These are phyloP conservation scores for Pristis pectinata DNA, from an alignment of 2,797 vertebrate genomes.

Conservation along the genomic window DNA sequence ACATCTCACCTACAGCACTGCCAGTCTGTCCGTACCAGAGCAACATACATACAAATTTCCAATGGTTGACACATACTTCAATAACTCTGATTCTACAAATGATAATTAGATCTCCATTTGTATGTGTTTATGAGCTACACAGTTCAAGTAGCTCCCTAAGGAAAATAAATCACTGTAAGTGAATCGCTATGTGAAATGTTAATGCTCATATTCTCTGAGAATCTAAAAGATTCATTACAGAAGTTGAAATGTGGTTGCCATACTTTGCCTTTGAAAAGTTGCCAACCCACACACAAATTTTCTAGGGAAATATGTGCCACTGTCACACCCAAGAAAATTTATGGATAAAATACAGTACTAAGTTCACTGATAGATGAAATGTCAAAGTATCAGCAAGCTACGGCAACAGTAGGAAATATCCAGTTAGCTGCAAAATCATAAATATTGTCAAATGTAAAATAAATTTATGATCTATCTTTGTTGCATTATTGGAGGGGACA, in stretches of 20 bases:
- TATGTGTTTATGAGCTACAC: neutral
- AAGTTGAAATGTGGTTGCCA: neutral
- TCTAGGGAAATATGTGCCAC: neutral
- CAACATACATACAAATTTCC: neutral
- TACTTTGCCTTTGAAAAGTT: neutral
- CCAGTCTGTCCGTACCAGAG: neutral
- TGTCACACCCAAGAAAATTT: neutral
- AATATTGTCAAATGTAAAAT: neutral
- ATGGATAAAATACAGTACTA: neutral
- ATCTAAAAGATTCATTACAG: too few relatives aligned
- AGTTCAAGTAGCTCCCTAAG: neutral
- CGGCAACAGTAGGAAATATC: neutral
- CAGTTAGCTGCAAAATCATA: neutral
- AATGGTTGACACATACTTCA: neutral
- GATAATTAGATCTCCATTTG: neutral
- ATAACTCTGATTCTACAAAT: neutral
- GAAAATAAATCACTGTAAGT: neutral
- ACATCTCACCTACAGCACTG: neutral
- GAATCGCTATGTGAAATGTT: neutral
- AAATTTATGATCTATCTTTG: neutral
- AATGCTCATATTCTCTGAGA: neutral
- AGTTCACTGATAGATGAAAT: neutral
- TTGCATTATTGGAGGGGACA: neutral
- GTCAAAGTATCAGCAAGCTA: neutral
- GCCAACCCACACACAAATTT: neutral